Evolutionary conservation across 2,797 vertebrate species (phyloP), one percentile per base, ranked within the genome.

Genomic region (Gallirallus australis): DNA sequence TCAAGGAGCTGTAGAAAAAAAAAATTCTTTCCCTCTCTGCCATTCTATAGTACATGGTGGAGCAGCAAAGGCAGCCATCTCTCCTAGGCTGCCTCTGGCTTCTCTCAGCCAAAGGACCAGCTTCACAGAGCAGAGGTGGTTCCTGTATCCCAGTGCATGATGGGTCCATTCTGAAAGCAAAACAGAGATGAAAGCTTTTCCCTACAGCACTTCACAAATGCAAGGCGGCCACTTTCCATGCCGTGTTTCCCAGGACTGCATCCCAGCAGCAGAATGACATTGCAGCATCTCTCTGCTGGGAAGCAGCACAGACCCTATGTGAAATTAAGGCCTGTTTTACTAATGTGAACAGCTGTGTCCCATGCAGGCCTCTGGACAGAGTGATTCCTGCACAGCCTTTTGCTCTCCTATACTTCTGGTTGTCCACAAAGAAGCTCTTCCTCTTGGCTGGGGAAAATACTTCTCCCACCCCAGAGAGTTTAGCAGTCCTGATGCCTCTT

Each of bases 31-130:
- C 15, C 7, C 42, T 60, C 85, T 77, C 61, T 60, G 17, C 31
- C 28, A 27, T 48, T 30, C 11, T 33, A 25, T 63, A 18, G 30
- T n/a, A 75, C 23, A 16, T 5, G 6, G 37, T 57, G 77, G 3
- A 57, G n/a, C 30, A 63, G 45, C 0, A 1, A 72, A 60, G 47
- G n/a, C 27, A 30, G 27, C 6, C 0, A 0, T 12, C 23, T 60
- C 33, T 42, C 28, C 47, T 8, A 30, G 33, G 23, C 40, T 61
- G 54, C 35, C 23, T 33, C 59, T 33, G 35, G 35, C 54, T 65
- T 68, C 25, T 40, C 53, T 54, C 12, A 76, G 27, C 20, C 70
- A 50, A 50, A 71, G 64, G 27, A 64, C 31, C 75, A 70, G 33
- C 31, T 19, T 23, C 50, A n/a, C 14, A 1, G 1, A 59, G 63